These are phyloP conservation scores for Nyctibius bracteatus DNA, from an alignment of 2,113 vertebrate species.

Conservation along the genomic window DNA sequence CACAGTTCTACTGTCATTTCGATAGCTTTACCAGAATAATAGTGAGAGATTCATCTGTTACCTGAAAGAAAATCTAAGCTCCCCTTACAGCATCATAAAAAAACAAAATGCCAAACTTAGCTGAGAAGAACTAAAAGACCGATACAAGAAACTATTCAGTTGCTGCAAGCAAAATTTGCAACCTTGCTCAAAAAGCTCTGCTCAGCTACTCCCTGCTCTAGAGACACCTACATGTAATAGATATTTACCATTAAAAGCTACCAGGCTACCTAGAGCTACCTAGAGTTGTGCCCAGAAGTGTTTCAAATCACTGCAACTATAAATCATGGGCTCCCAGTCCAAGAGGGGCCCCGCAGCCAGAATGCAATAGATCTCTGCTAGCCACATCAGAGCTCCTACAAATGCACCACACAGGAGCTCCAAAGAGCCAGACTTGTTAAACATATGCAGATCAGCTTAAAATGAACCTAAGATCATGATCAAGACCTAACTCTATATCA, in stretches of 20 bases:
- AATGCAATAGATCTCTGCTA: not conserved
- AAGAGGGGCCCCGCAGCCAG: not conserved
- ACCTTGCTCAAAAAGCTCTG: not conserved
- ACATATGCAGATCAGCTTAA: not conserved
- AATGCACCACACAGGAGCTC: not conserved
- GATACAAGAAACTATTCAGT: not conserved
- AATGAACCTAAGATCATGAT: not conserved
- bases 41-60: not conserved
- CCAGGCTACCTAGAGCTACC: not conserved
- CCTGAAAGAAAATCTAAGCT: not conserved
- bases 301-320: not conserved
- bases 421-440: not conserved
- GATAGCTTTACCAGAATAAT: not conserved
- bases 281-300: not conserved
- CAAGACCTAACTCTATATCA: not conserved
- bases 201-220: not conserved
- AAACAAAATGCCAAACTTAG: not conserved
- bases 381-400: not conserved
- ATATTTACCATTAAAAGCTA: not conserved
- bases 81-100: not conserved
- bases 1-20: not conserved
- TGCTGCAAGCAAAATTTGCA: not conserved
- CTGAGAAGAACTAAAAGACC: not conserved
- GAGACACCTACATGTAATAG: not conserved
- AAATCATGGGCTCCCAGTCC: accelerated